Evolutionary conservation across 2,113 vertebrate genomes (phyloP).

Genomic region (Equus przewalskii): DNA sequence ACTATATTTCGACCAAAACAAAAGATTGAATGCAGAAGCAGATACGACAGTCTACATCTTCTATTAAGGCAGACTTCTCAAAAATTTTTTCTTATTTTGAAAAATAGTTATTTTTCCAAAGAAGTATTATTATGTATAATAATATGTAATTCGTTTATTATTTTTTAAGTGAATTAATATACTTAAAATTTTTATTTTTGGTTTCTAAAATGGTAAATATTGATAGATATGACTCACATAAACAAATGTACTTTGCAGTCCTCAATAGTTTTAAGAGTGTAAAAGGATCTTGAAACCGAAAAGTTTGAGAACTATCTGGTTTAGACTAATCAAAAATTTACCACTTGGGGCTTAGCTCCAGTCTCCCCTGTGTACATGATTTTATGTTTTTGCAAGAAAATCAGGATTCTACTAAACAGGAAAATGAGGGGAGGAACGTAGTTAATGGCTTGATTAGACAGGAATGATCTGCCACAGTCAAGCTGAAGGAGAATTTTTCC

Average conservation of each 20-base stretch:
- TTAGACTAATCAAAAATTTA: conserved; percentile 44
- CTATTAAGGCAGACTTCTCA: conserved; percentile 7
- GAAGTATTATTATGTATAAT: background rate
- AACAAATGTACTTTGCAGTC: background rate
- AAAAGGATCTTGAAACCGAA: background rate
- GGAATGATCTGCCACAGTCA: background rate
- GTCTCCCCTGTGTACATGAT: background rate
- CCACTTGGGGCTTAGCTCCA: background rate
- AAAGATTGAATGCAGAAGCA: background rate
- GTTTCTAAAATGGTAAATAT: background rate
- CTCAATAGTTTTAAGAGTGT: background rate
- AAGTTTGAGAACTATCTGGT: background rate
- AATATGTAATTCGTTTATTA: background rate
- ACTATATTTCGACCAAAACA: background rate
- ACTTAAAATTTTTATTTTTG: background rate
- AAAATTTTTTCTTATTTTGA: background rate
- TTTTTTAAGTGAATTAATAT: conserved; percentile 1
- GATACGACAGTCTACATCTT: background rate
- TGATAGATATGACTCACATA: background rate
- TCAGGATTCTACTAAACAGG: background rate
- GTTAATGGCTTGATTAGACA: background rate
- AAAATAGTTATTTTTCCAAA: conserved; percentile 33
- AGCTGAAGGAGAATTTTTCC: background rate
- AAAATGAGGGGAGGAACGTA: too few species aligned
- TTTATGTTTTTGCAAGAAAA: conserved; percentile 13